Conservation (phyloP, 2,113 vertebrate genomes). For the Myrmophylax atrothorax region DNA sequence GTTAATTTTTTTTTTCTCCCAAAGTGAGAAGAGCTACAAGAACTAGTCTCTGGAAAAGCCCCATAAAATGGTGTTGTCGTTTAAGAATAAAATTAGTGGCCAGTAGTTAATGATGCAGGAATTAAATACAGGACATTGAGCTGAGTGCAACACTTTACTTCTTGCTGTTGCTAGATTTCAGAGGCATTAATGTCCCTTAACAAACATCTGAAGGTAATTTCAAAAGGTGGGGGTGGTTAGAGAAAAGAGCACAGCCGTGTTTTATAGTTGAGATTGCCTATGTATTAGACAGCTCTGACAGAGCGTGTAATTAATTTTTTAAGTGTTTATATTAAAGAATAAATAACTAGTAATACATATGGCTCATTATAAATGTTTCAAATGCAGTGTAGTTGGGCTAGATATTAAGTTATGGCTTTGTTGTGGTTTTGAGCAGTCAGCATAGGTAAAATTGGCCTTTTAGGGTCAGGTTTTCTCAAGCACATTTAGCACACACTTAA, state of each 20-base stretch:
- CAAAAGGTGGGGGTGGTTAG: constrained; percentile 27
- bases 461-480: neutral
- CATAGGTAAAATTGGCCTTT: neutral
- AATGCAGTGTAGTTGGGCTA: neutral
- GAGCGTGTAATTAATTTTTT: constrained; percentile 73
- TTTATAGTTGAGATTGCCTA: constrained; percentile 52
- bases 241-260: neutral
- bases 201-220: constrained; percentile 64
- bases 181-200: constrained; percentile 43
- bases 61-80: neutral
- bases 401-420: neutral
- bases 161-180: constrained; percentile 34
- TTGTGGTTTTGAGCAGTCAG: neutral
- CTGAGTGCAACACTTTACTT: neutral
- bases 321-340: constrained; percentile 58
- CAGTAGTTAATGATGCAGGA: constrained; percentile 20
- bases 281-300: constrained; percentile 64
- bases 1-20: neutral
- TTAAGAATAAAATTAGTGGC: constrained; percentile 48
- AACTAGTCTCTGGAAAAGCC: neutral
- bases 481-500: neutral
- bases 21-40: neutral
- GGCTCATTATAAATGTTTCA: constrained; percentile 25
- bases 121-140: constrained; percentile 23
- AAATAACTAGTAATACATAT: constrained; percentile 44